Evolutionary conservation across 2,113 vertebrate genomes (phyloP).

Genomic region (Lamprologus lemairii): DNA sequence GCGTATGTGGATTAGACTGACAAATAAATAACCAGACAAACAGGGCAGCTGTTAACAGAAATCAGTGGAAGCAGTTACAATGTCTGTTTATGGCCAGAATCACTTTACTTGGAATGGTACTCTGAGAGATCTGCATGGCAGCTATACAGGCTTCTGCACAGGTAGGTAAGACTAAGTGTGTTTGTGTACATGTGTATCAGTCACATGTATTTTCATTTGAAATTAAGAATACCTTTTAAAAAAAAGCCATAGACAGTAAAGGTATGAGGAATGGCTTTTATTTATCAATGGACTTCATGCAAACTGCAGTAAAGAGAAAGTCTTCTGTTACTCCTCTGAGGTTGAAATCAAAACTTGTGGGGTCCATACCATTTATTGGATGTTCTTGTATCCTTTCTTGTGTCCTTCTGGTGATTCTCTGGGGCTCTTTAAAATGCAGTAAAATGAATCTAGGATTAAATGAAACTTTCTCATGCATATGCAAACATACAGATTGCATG

Average conservation of each 20-base stretch:
- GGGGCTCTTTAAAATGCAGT: background rate
- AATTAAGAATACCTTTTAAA: background rate
- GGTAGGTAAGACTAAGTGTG: slow-evolving; percentile 16
- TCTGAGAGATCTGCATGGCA: slow-evolving; percentile 31
- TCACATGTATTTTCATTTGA: background rate
- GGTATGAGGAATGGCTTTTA: background rate
- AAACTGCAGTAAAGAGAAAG: background rate
- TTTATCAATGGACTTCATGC: background rate
- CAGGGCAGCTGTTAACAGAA: background rate
- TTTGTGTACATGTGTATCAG: background rate
- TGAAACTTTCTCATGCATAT: background rate
- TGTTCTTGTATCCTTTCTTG: background rate
- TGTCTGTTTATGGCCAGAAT: slow-evolving; percentile 40
- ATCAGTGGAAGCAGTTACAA: background rate
- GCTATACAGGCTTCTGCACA: background rate
- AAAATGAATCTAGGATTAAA: background rate
- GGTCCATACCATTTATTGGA: background rate
- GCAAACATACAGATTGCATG: background rate
- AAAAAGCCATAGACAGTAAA: background rate
- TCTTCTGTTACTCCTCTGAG: background rate
- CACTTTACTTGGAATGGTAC: slow-evolving; percentile 61
- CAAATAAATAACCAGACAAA: background rate
- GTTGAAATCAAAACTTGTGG: background rate
- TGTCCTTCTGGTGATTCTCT: background rate
- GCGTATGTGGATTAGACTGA: background rate